Conservation (phyloP, 2,888 invertebrate genomes). For the Nycteola revayana region DNA sequence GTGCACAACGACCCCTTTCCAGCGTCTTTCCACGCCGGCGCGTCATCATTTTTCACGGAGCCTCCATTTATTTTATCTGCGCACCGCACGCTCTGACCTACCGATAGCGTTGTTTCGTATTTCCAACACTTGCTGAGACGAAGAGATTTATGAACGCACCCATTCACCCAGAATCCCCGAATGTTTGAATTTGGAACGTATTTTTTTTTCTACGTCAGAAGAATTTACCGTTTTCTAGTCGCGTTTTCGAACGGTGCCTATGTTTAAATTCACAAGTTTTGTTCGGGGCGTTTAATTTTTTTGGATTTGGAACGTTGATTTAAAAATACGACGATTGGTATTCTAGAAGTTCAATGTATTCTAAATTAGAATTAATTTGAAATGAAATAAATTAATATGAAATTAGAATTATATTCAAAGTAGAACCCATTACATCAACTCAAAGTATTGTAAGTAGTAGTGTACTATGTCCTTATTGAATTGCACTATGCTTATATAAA, state of each 20-base stretch:
- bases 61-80: slow-evolving; percentile 81
- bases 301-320: slow-evolving; percentile 20
- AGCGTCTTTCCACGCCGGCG: slow-evolving; percentile 70
- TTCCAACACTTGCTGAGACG: slow-evolving; percentile 72
- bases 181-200: slow-evolving; percentile 61
- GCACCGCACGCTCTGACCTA: slow-evolving; percentile 68
- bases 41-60: slow-evolving; percentile 79
- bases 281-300: slow-evolving; percentile 28
- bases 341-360: too few relatives aligned
- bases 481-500: too few relatives aligned
- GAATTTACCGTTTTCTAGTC: slow-evolving; percentile 38
- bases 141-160: slow-evolving; percentile 73
- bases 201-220: slow-evolving; percentile 43
- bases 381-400: too few relatives aligned
- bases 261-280: slow-evolving; percentile 24
- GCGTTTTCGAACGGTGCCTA: slow-evolving; percentile 30
- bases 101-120: slow-evolving; percentile 70
- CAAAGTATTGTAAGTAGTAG: too few relatives aligned
- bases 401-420: too few relatives aligned
- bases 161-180: slow-evolving; percentile 68
- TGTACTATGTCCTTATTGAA: too few relatives aligned
- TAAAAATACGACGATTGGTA: slow-evolving; percentile 13
- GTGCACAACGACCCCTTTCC: slow-evolving; percentile 62
- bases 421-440: too few relatives aligned
- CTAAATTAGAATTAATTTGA: too few relatives aligned